Evolutionary conservation across 2,797 vertebrate species (phyloP).

Genomic region (Melanotaenia boesemani): DNA sequence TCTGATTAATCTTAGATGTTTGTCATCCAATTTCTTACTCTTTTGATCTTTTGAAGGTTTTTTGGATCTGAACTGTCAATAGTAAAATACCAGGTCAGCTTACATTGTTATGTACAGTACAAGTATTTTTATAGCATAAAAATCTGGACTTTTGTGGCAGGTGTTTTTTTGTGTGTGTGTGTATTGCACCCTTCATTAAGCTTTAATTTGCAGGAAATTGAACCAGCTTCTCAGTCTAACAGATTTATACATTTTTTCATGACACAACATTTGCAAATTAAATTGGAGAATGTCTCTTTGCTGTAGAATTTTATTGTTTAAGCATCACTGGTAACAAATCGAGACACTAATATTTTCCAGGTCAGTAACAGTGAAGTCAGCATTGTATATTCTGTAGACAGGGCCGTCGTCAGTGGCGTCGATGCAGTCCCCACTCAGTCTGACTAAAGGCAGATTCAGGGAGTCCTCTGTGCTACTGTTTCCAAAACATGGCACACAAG

Average conservation of each 20-base stretch:
- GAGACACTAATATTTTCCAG: not conserved
- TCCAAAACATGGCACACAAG: constrained; percentile 3
- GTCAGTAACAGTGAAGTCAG: not conserved
- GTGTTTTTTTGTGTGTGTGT: not conserved
- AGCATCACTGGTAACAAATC: not conserved
- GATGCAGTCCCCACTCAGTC: not conserved
- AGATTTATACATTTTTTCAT: constrained; percentile 20
- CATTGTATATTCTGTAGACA: not conserved
- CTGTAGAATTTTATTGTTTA: not conserved
- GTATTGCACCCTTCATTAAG: not conserved
- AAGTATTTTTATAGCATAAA: not conserved
- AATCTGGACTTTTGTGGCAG: constrained; percentile 5
- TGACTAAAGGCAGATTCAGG: constrained; percentile 21
- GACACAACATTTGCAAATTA: constrained; percentile 2
- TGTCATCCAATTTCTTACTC: constrained; percentile 33
- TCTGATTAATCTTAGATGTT: constrained; percentile 45
- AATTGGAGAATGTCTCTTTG: not conserved
- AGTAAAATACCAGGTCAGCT: constrained; percentile 12
- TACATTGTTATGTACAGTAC: not conserved
- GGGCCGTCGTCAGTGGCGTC: constrained; percentile 20
- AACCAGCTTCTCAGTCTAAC: not conserved
- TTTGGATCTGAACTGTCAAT: constrained; percentile 8
- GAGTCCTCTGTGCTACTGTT: constrained; percentile 3
- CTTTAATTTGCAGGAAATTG: constrained; percentile 4
- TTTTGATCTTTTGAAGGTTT: not conserved